These are phyloP conservation scores for Meteorus colon DNA, from an alignment of 2,888 invertebrate genomes.

Conservation along the genomic window DNA sequence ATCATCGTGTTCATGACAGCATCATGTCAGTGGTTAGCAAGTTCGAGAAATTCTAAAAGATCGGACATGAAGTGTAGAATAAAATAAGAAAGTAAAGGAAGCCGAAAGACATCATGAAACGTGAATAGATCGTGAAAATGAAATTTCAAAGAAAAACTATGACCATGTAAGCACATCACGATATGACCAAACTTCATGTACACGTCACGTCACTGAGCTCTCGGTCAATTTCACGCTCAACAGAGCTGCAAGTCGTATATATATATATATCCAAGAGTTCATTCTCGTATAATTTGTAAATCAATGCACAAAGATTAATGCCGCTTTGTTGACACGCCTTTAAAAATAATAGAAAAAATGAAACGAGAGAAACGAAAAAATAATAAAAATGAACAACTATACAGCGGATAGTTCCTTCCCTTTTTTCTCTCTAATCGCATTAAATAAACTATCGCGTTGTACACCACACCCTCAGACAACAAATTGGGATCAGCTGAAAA, in stretches of 20 bases:
- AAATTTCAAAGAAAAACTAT: slow-evolving; percentile 44
- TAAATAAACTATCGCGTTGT: slow-evolving; percentile 47
- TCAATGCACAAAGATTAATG: slow-evolving; percentile 56
- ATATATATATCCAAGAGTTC: slow-evolving; percentile 1
- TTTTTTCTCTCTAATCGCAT: slow-evolving; percentile 53
- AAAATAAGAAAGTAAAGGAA: slow-evolving; percentile 8
- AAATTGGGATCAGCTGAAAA: slow-evolving; percentile 23
- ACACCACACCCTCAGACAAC: slow-evolving; percentile 48
- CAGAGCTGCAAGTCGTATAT: slow-evolving; percentile 23
- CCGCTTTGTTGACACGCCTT: slow-evolving; percentile 53
- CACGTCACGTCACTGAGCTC: not conserved
- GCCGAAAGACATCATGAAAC: slow-evolving; percentile 10
- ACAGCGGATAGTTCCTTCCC: slow-evolving; percentile 44
- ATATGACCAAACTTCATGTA: slow-evolving; percentile 11
- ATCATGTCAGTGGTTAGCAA: slow-evolving; percentile 4
- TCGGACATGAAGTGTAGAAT: not conserved
- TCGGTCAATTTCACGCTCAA: slow-evolving; percentile 58
- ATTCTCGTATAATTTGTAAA: slow-evolving; percentile 56
- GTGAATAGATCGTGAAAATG: slow-evolving; percentile 28
- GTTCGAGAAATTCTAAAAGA: slow-evolving; percentile 21
- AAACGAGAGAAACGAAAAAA: not conserved
- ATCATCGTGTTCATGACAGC: slow-evolving; percentile 32
- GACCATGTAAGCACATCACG: slow-evolving; percentile 45
- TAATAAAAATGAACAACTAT: slow-evolving; percentile 38
- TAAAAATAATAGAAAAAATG: slow-evolving; percentile 15